Percentiles rank a stretch among this genome's conserved stretches.
Evolutionary conservation across 2,113 vertebrate genomes (phyloP).

Genomic region (Campylomormyrus numenius): DNA sequence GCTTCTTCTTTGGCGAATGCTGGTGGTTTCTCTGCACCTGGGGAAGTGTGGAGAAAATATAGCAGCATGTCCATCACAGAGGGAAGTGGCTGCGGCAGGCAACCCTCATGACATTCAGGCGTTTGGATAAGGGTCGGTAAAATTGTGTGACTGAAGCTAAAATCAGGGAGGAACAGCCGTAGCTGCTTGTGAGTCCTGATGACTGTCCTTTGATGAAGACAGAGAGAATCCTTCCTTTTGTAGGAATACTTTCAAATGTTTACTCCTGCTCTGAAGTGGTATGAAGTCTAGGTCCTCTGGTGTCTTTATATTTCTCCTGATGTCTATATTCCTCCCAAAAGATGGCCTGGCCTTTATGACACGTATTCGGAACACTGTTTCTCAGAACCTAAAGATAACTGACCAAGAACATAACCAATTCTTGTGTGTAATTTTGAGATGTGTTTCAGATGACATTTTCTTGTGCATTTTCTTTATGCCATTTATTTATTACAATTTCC

Average conservation of each 20-base stretch:
- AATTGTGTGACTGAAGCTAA: not conserved
- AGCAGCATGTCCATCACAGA: not conserved
- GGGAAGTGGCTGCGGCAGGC: not conserved
- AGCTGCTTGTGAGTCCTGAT: not conserved
- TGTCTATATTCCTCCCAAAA: not conserved
- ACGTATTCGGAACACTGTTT: not conserved
- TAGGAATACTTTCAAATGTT: not conserved
- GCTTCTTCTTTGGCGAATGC: not conserved
- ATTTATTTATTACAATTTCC: not conserved
- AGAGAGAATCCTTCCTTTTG: not conserved
- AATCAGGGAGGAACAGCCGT: not conserved
- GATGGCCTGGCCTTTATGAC: not conserved
- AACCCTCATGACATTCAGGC: not conserved
- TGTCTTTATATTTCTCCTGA: not conserved
- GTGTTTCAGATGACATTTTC: not conserved
- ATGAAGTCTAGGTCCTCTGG: not conserved
- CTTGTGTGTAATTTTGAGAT: not conserved
- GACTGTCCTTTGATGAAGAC: not conserved
- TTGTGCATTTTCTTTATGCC: not conserved
- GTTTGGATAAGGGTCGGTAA: not conserved
- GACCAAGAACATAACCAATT: not conserved
- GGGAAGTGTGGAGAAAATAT: not conserved
- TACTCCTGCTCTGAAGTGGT: not conserved
- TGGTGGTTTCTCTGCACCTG: not conserved
- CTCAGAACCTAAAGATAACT: not conserved